Evolutionary conservation across 2,797 vertebrate species (phyloP).

Genomic region (Pitangus sulphuratus): DNA sequence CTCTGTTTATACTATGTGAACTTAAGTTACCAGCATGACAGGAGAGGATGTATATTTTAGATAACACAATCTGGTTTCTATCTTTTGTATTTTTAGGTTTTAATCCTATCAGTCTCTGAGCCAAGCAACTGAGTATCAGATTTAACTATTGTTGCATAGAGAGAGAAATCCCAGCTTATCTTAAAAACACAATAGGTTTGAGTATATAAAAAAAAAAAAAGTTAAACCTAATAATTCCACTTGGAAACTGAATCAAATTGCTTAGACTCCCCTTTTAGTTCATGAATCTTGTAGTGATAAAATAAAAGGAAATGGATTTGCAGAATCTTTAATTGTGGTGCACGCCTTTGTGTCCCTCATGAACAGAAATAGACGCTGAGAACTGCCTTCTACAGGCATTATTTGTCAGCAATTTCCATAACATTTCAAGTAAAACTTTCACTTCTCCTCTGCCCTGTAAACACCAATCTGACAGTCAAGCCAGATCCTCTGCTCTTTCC

Average conservation of each 20-base stretch:
- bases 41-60: constrained; percentile 78
- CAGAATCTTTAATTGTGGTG: background rate
- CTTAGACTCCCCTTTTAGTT: background rate
- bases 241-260: background rate
- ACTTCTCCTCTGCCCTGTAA: constrained; percentile 40
- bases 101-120: constrained; percentile 57
- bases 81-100: constrained; percentile 71
- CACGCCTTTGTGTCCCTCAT: background rate
- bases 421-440: constrained; percentile 53
- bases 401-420: constrained; percentile 35
- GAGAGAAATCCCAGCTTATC: constrained; percentile 2
- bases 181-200: background rate
- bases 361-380: constrained; percentile 46
- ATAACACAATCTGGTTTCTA: constrained; percentile 74
- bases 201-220: background rate
- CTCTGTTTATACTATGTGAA: constrained; percentile 50
- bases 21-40: constrained; percentile 53
- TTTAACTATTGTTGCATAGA: constrained; percentile 46
- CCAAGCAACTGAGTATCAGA: constrained; percentile 58
- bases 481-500: constrained; percentile 28
- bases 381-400: constrained; percentile 29
- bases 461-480: constrained; percentile 36
- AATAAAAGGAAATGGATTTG: constrained; percentile 29
- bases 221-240: background rate
- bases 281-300: background rate